Percentiles rank a stretch among this genome's conserved stretches.
These are phyloP conservation scores for Synergus japonicus DNA, from an alignment of 2,888 invertebrate species.

Conservation along the genomic window DNA sequence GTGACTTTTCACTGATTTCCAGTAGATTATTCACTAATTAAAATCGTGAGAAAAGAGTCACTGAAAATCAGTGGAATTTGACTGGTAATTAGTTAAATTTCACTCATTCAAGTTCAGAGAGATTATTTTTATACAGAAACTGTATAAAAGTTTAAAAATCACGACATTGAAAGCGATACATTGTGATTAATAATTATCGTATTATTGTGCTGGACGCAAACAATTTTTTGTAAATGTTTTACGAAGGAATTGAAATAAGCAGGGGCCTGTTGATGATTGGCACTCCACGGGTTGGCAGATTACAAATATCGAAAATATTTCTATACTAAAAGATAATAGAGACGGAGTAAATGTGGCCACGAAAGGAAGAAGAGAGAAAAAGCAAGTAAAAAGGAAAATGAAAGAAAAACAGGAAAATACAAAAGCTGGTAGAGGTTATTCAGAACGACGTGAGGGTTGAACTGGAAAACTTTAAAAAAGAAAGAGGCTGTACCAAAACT, in stretches of 20 bases:
- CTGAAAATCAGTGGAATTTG: no score
- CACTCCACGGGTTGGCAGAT: neutral
- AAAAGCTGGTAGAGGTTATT: no score
- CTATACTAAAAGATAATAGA: constrained; percentile 6
- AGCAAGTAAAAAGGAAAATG: neutral
- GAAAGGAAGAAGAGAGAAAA: neutral
- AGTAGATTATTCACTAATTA: no score
- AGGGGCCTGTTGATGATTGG: neutral
- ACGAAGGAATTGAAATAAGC: neutral
- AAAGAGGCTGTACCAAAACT: no score
- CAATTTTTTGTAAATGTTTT: neutral
- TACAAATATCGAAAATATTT: constrained; percentile 6
- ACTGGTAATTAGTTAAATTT: no score
- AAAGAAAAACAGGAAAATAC: no score
- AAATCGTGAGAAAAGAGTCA: no score
- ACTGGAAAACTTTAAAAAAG: no score
- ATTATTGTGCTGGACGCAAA: neutral
- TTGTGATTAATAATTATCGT: neutral
- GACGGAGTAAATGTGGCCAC: neutral
- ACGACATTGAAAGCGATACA: neutral
- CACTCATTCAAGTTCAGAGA: no score
- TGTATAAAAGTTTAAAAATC: neutral
- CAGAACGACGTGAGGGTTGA: no score
- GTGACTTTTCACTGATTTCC: no score
- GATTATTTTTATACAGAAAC: no score